Base-by-base conservation (phyloP, 2,888 invertebrate genomes). In the Hartigia nigra region DNA sequence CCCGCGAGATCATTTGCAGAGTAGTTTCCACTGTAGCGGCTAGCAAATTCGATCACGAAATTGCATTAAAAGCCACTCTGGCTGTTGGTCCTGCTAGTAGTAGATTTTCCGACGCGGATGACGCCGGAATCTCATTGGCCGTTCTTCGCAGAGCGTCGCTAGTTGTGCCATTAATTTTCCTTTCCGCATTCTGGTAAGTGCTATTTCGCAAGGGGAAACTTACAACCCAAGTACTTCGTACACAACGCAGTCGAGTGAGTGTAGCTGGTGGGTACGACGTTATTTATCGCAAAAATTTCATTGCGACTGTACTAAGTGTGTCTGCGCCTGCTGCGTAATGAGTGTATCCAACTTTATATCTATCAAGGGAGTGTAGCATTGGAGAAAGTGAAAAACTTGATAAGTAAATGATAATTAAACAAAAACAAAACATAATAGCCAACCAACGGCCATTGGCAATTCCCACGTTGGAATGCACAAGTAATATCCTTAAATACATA, bases 51-150 rank as follows among this genome's bases (percentile, higher is more conserved):
- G 85, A 87, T 88, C 87, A 83, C 81, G 83, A 81, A 88, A 88
- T 88, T 85, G 83, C 82, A 85, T 88, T 88, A 88, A 88, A 87
- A 88, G 86, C 86, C 86, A 88, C 88, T 87, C 85, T 85, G 85
- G 36, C 34, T 36, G 69, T 12, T 12, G 31, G 70, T 74, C 12
- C 70, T 70, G 55, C 55, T 23, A 2, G 55, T 9, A 55, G 55
- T 55, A 55, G 55, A 55, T 55, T 55, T 55, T 23, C 55, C 55
- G 23, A 55, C 23, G 55, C 55, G 55, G 55, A 55, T 55, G 55
- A 55, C 55, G 55, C 23, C 55, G 55, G 55, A 55, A 55, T 55
- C 55, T 55, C 55, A 23, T 55, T 55, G 55, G 70, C 55, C 74
- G 87, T 86, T 87, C 88, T 88, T 87, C 86, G 84, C 76, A 78